phyloP scores from a whole-genome alignment of 2,113 vertebrate species.

The Dascyllus trimaculatus region DNA sequence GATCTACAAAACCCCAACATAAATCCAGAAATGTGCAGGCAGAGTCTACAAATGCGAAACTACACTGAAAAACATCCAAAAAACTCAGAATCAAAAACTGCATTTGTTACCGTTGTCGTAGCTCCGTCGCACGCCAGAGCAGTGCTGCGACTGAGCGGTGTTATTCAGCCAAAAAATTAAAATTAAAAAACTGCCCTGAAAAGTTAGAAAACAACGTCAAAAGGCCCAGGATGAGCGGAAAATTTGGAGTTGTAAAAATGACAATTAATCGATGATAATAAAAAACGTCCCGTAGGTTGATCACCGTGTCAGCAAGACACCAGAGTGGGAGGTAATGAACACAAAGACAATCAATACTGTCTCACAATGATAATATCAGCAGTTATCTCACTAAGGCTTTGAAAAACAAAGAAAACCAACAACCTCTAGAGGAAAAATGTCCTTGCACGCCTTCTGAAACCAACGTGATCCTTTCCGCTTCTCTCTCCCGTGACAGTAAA shows the following conservation, averaged over 20 bases:
- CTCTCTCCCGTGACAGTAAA: slow-evolving; percentile 5
- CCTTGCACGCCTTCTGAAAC: background rate
- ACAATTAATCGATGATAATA: background rate
- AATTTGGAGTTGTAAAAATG: too few species aligned
- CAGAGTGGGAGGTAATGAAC: slow-evolving; percentile 19
- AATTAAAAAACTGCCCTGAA: too few species aligned
- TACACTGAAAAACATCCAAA: background rate
- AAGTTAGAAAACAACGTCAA: too few species aligned
- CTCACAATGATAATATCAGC: slow-evolving; percentile 36
- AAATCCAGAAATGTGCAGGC: background rate
- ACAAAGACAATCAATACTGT: slow-evolving; percentile 33
- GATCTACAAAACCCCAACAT: too few species aligned
- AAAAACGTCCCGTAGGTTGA: background rate
- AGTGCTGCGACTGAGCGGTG: background rate
- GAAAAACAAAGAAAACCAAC: slow-evolving; percentile 8
- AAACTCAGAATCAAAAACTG: background rate
- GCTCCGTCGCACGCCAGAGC: background rate
- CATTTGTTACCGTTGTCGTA: background rate
- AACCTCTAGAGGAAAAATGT: background rate
- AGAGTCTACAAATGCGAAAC: background rate
- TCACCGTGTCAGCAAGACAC: background rate
- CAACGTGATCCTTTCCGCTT: background rate
- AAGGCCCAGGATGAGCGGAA: too few species aligned
- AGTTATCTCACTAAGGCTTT: slow-evolving; percentile 15
- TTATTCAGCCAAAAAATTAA: background rate